Conservation (phyloP, 2,888 invertebrate genomes). For the Plagodis dolabraria region DNA sequence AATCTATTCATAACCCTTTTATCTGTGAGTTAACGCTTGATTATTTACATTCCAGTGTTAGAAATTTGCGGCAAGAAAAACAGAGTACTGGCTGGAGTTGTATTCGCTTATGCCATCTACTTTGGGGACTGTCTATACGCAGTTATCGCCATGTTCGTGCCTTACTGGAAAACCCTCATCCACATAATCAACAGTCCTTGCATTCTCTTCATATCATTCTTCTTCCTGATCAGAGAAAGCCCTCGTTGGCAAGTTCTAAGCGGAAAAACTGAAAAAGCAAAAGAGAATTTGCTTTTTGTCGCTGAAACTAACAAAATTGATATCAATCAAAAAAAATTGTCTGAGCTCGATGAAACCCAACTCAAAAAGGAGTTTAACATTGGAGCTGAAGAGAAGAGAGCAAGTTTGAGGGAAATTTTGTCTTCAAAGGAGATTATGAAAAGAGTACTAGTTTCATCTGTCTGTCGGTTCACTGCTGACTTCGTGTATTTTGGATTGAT, state of each 20-base stretch:
- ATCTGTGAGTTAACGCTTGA: no score
- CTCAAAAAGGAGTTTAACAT: constrained; percentile 59
- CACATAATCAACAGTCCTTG: constrained; percentile 61
- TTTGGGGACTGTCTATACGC: constrained; percentile 68
- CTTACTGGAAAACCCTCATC: constrained; percentile 67
- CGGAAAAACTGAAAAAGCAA: constrained; percentile 61
- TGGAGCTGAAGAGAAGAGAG: constrained; percentile 59
- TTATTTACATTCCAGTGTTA: constrained; percentile 60
- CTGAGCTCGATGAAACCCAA: constrained; percentile 54
- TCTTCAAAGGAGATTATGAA: constrained; percentile 66
- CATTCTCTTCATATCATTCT: constrained; percentile 57
- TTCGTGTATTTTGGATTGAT: constrained; percentile 68
- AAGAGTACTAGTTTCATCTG: constrained; percentile 59
- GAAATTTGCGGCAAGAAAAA: constrained; percentile 71
- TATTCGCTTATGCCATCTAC: constrained; percentile 68
- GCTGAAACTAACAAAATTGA: constrained; percentile 61
- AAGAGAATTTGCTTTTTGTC: constrained; percentile 53
- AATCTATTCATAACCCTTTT: no score
- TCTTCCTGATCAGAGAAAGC: constrained; percentile 61
- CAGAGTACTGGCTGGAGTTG: constrained; percentile 64
- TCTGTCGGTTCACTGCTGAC: constrained; percentile 68
- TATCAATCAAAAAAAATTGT: constrained; percentile 55
- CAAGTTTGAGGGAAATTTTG: constrained; percentile 59
- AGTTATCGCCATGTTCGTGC: constrained; percentile 61
- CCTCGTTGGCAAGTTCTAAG: constrained; percentile 69